Conservation (phyloP, 1,140 invertebrate species). For the Diabrotica undecimpunctata region DNA sequence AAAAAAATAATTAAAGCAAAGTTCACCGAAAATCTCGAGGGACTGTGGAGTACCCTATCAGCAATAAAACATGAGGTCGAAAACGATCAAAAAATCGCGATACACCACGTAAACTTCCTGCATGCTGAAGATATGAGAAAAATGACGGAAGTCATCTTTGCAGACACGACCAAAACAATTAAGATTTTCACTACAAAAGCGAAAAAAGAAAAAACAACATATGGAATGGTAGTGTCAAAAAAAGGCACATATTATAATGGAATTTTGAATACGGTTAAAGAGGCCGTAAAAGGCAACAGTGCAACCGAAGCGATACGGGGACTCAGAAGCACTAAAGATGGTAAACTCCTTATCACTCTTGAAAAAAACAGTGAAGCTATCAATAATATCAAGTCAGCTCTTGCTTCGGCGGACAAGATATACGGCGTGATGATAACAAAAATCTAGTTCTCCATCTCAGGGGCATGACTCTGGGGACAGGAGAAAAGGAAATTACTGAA, state of each 20-base stretch:
- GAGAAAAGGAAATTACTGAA: not conserved
- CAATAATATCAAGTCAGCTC: not conserved
- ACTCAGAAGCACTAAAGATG: no score
- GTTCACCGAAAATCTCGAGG: not conserved
- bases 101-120: constrained; percentile 6
- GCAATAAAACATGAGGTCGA: not conserved
- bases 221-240: not conserved
- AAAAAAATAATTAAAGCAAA: constrained; percentile 9
- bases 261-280: not conserved
- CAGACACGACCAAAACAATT: not conserved
- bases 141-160: constrained; percentile 14
- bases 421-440: not conserved
- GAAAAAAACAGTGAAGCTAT: no score
- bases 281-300: not conserved
- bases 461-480: not conserved
- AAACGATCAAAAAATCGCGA: not conserved
- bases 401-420: not conserved
- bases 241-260: not conserved
- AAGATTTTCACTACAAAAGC: constrained; percentile 10
- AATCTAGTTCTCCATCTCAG: not conserved
- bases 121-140: constrained; percentile 1
- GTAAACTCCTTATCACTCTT: no score
- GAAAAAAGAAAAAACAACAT: not conserved
- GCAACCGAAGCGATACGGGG: no score
- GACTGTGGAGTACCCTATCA: constrained; percentile 2